These are phyloP conservation scores for Masnerella sp. DNA, from an alignment of 2,888 invertebrate species.

Conservation along the genomic window DNA sequence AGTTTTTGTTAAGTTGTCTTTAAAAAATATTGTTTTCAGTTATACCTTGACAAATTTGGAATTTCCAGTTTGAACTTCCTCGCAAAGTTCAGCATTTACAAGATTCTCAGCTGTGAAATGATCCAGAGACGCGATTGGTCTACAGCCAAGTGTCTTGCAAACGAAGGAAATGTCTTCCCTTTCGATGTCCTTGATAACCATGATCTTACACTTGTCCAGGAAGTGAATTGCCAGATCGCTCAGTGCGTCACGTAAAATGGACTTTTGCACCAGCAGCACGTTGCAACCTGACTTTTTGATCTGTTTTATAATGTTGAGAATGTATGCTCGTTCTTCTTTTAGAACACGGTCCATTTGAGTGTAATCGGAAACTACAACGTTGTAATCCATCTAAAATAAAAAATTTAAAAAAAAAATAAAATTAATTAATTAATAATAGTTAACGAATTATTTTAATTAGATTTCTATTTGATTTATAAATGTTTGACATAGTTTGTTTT, in stretches of 20 bases:
- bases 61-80: constrained; percentile 93
- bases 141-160: constrained; percentile 94
- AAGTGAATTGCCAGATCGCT: constrained; percentile 98
- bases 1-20: constrained; percentile 13
- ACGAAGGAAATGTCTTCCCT: constrained; percentile 99
- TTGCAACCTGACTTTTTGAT: constrained; percentile 99
- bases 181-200: constrained; percentile 98
- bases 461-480: too few species aligned
- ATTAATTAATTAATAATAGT: constrained; percentile 10
- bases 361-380: constrained; percentile 97
- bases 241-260: constrained; percentile 93
- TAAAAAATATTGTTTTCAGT: neutral
- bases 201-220: constrained; percentile 98
- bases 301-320: constrained; percentile 98
- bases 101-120: constrained; percentile 96
- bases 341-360: constrained; percentile 99
- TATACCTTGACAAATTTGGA: constrained; percentile 92
- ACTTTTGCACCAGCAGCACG: constrained; percentile 94
- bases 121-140: constrained; percentile 98
- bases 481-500: too few species aligned
- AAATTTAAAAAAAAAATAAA: too few species aligned
- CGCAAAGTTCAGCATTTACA: constrained; percentile 94
- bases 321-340: constrained; percentile 98
- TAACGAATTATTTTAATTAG: neutral
- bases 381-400: constrained; percentile 90